Evolutionary conservation across 1,140 invertebrate genomes (phyloP).

Genomic region (Lepidurus arcticus): DNA sequence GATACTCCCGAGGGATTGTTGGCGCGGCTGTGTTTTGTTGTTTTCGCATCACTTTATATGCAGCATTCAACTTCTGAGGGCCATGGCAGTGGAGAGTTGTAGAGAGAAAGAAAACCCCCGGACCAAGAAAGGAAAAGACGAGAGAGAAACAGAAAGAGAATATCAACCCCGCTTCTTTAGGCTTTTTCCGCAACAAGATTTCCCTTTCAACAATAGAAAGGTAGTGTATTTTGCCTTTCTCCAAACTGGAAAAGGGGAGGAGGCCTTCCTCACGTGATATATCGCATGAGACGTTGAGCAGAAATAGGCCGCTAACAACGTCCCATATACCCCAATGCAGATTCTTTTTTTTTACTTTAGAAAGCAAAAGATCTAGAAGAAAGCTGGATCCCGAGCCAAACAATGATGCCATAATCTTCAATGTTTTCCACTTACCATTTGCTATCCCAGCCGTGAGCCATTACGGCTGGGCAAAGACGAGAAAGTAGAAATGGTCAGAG

Average conservation of each 20-base stretch:
- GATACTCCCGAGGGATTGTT: conserved; percentile 10
- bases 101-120: background rate
- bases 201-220: background rate
- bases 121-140: background rate
- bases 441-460: no score
- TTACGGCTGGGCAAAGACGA: no score
- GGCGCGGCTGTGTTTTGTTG: background rate
- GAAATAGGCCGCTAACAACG: conserved; percentile 2
- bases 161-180: background rate
- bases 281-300: background rate
- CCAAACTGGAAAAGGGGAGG: background rate
- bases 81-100: background rate
- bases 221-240: background rate
- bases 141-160: background rate
- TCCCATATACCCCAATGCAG: background rate
- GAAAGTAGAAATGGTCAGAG: no score
- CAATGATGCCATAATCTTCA: no score
- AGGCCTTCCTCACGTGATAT: background rate
- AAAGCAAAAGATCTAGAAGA: background rate
- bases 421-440: no score
- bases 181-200: background rate
- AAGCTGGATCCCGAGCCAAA: background rate
- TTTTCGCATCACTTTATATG: background rate
- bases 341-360: background rate
- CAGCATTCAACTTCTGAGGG: background rate